Evolutionary conservation across 2,888 invertebrate genomes (phyloP).

Genomic region (Epinotia nisella): DNA sequence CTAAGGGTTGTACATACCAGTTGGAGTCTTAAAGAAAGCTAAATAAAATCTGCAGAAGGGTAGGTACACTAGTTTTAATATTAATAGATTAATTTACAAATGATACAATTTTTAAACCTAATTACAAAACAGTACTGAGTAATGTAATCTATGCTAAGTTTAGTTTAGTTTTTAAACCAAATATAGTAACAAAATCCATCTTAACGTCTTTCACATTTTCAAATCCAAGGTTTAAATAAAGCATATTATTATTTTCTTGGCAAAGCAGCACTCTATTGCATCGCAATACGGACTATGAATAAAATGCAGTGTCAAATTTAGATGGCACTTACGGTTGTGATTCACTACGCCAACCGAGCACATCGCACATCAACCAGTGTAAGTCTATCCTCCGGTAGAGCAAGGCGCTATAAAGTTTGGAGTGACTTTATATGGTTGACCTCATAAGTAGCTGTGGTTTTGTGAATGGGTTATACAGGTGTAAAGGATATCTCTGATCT

Average conservation of each 20-base stretch:
- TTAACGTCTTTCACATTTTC: constrained; percentile 9
- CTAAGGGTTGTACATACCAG: too few species aligned
- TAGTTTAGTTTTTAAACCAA: background rate
- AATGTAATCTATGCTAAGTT: too few species aligned
- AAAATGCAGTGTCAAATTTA: constrained; percentile 8
- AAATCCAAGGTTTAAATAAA: background rate
- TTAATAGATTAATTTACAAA: too few species aligned
- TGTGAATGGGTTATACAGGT: constrained; percentile 29
- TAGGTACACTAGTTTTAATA: too few species aligned
- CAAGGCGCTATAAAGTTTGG: background rate
- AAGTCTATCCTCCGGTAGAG: background rate
- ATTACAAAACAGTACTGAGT: too few species aligned
- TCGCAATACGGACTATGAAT: background rate
- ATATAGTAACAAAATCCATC: background rate
- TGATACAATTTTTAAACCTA: too few species aligned
- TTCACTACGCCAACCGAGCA: background rate
- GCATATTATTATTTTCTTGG: background rate
- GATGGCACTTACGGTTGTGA: background rate
- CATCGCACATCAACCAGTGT: background rate
- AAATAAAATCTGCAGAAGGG: too few species aligned
- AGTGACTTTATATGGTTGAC: background rate
- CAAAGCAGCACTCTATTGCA: background rate
- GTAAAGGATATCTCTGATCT: constrained; percentile 37
- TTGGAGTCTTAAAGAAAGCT: too few species aligned
- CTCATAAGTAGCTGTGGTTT: background rate